These are phyloP conservation scores for Neotoxoptera formosana DNA, from an alignment of 1,140 invertebrate genomes.

Conservation along the genomic window DNA sequence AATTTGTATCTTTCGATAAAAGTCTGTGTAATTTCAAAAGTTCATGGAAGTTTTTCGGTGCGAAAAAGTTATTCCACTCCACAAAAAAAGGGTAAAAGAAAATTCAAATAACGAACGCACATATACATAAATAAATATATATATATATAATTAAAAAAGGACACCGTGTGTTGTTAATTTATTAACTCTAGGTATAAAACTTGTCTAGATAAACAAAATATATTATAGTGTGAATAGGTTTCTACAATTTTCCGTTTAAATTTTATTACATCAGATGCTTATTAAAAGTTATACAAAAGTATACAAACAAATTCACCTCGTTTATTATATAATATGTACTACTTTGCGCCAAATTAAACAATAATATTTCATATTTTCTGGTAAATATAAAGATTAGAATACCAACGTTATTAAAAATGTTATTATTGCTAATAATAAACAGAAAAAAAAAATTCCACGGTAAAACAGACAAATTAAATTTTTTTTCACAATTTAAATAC, in stretches of 20 bases:
- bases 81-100: slow-evolving; percentile 21
- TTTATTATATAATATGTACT: background rate
- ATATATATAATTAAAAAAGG: slow-evolving; percentile 18
- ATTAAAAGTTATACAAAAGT: background rate
- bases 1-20: slow-evolving; percentile 1
- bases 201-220: slow-evolving; percentile 35
- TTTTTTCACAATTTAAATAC: no score
- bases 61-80: slow-evolving; percentile 14
- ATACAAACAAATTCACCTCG: background rate
- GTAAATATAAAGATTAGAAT: background rate
- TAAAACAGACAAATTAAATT: no score
- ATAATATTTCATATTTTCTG: background rate
- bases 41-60: background rate
- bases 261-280: background rate
- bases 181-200: background rate
- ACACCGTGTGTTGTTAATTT: slow-evolving; percentile 26
- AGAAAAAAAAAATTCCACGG: no score
- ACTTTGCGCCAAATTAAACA: background rate
- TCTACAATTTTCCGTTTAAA: background rate
- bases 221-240: slow-evolving; percentile 1
- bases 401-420: no score
- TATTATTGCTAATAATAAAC: no score
- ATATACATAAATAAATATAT: background rate
- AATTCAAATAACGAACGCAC: background rate
- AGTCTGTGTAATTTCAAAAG: background rate